Evolutionary conservation across 2,113 vertebrate genomes (phyloP).

Genomic region (Amazona guildingii): DNA sequence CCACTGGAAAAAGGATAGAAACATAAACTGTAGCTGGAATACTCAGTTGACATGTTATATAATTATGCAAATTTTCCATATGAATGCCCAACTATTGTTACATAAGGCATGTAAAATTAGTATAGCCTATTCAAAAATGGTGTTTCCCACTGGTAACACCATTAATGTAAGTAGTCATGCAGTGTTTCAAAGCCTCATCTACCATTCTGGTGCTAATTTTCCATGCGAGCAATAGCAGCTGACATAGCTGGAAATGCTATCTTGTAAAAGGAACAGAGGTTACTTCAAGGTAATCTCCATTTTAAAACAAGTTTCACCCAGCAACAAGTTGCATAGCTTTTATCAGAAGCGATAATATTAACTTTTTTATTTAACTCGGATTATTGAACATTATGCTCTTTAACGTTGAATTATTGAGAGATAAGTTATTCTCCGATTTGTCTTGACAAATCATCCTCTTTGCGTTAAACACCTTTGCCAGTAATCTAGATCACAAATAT

Average conservation of each 20-base stretch:
- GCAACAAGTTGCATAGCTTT: neutral
- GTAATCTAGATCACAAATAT: neutral
- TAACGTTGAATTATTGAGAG: neutral
- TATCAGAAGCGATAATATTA: neutral
- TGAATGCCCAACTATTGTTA: neutral
- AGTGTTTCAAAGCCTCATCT: neutral
- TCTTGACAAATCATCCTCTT: neutral
- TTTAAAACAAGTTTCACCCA: neutral
- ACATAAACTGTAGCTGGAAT: neutral
- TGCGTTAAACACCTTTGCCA: neutral
- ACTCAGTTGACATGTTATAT: neutral
- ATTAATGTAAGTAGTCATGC: neutral
- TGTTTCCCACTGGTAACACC: neutral
- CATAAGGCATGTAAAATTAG: neutral
- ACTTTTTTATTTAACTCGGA: neutral
- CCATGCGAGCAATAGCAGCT: neutral
- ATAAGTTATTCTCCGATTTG: neutral
- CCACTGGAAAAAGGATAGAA: neutral
- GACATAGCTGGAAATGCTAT: accelerated
- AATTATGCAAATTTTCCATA: neutral
- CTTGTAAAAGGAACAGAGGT: neutral
- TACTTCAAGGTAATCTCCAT: neutral
- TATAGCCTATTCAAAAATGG: neutral
- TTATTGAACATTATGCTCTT: neutral
- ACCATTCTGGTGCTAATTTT: neutral